Evolutionary conservation across 2,888 invertebrate species (phyloP).

Genomic region (Thyatira batis): DNA sequence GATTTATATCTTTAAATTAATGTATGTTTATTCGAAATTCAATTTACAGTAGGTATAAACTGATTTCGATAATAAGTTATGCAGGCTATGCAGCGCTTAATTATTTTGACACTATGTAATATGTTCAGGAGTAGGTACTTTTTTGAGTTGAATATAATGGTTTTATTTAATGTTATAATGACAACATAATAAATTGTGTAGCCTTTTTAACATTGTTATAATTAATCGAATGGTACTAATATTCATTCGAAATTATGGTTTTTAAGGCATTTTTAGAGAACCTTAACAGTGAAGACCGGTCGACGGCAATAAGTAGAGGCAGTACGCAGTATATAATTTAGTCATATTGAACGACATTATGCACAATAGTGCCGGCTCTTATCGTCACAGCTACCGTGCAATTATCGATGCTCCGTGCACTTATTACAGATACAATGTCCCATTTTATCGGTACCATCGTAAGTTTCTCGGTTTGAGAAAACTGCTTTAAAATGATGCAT

Average conservation of each 20-base stretch:
- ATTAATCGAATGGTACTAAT: not conserved
- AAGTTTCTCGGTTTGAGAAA: constrained; percentile 65
- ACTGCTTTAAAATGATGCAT: constrained; percentile 65
- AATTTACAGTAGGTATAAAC: not conserved
- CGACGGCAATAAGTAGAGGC: constrained; percentile 23
- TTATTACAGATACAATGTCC: constrained; percentile 59
- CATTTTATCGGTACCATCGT: constrained; percentile 39
- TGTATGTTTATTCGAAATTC: not conserved
- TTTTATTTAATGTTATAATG: too few relatives aligned
- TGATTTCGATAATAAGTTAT: not conserved
- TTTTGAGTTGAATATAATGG: too few relatives aligned
- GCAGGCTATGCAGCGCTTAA: too few relatives aligned
- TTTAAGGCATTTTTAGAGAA: constrained; percentile 9
- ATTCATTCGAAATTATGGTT: too few relatives aligned
- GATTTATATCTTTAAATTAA: not conserved
- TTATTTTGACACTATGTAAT: too few relatives aligned
- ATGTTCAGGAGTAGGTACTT: too few relatives aligned
- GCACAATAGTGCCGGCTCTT: constrained; percentile 72
- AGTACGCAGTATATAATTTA: constrained; percentile 63
- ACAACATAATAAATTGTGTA: too few relatives aligned
- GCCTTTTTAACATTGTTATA: too few relatives aligned
- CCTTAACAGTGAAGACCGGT: constrained; percentile 41
- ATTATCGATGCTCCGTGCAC: constrained; percentile 62
- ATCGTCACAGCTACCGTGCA: constrained; percentile 65
- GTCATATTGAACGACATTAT: constrained; percentile 72